Conservation (phyloP, 2,113 vertebrate genomes). For the Geothlypis trichas region DNA sequence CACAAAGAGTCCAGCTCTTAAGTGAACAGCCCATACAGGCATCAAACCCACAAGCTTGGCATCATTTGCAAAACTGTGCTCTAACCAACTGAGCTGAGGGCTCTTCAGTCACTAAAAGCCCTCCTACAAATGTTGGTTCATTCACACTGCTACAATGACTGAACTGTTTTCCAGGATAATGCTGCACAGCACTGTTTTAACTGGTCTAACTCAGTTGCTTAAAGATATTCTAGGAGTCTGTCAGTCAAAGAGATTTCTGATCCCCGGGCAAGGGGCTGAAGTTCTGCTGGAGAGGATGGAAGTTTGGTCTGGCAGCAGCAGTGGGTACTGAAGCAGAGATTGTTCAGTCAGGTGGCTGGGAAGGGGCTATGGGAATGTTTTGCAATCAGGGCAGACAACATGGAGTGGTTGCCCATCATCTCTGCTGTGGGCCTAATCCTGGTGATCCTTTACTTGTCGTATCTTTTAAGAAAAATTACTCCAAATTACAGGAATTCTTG, state of each 20-base stretch:
- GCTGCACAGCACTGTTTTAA: not conserved
- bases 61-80: not conserved
- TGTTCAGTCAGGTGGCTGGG: no score
- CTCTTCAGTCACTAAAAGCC: not conserved
- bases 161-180: not conserved
- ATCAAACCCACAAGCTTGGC: not conserved
- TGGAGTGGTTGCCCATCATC: not conserved
- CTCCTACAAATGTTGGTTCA: not conserved
- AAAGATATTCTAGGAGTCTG: not conserved
- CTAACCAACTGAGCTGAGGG: not conserved
- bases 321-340: accelerated
- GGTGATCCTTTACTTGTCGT: not conserved
- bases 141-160: not conserved
- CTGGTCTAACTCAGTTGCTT: not conserved
- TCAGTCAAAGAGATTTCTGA: not conserved
- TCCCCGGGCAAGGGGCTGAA: not conserved
- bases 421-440: not conserved
- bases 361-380: not conserved
- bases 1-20: not conserved
- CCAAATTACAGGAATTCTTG: not conserved
- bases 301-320: not conserved
- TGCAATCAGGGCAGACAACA: not conserved
- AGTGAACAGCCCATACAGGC: not conserved
- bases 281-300: not conserved
- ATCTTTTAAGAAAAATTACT: not conserved